Evolutionary conservation across 2,797 vertebrate species (phyloP).

Genomic region (Siniperca scherzeri): DNA sequence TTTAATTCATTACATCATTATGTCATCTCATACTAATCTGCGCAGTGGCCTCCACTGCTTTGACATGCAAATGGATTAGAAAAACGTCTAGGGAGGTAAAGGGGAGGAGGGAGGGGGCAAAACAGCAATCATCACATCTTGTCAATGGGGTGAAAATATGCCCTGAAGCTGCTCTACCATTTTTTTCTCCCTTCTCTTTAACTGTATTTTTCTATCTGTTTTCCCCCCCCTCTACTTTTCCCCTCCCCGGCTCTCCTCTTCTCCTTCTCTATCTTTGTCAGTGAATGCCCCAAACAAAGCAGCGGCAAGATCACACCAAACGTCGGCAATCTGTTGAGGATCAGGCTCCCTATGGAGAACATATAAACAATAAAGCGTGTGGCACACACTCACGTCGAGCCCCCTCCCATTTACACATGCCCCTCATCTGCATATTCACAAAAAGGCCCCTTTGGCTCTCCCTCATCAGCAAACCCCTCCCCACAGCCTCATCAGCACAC

Average conservation of each 20-base stretch:
- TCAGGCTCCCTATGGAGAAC: conserved; percentile 89
- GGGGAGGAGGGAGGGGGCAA: conserved; percentile 83
- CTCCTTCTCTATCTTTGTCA: conserved; percentile 79
- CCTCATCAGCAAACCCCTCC: conserved; percentile 86
- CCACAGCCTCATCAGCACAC: conserved; percentile 85
- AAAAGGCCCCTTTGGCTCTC: conserved; percentile 85
- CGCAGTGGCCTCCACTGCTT: conserved; percentile 90
- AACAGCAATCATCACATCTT: conserved; percentile 93
- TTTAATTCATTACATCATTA: conserved; percentile 97
- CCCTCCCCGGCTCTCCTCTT: conserved; percentile 68
- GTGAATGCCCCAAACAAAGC: conserved; percentile 83
- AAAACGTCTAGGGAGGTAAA: conserved; percentile 86
- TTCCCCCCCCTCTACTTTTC: conserved; percentile 42
- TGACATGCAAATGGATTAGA: conserved; percentile 95
- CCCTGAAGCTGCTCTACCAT: conserved; percentile 85
- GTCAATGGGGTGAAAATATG: conserved; percentile 90
- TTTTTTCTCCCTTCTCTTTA: conserved; percentile 73
- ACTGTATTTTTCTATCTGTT: conserved; percentile 79
- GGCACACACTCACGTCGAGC: conserved; percentile 86
- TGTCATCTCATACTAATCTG: conserved; percentile 96
- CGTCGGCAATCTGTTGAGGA: conserved; percentile 91
- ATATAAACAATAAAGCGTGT: conserved; percentile 91
- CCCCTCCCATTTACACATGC: conserved; percentile 88
- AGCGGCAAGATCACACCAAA: conserved; percentile 88
- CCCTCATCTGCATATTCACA: conserved; percentile 90